Conservation (phyloP, 2,888 invertebrate genomes). For the Caprella mutica region DNA sequence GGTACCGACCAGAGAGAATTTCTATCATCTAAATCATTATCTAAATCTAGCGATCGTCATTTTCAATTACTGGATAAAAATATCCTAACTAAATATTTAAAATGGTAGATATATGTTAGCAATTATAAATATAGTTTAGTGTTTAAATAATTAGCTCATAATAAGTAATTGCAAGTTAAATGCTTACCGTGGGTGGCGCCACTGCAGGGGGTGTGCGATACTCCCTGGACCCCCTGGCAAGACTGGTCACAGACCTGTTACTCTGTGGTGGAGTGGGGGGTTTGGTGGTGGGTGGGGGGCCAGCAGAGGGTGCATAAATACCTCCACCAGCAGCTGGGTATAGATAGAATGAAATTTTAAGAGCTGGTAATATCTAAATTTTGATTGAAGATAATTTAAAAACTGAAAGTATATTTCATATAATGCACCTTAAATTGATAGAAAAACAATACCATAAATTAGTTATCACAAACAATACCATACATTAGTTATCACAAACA, state of each 20-base stretch:
- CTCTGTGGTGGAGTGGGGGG: constrained; percentile 89
- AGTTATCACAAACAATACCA: no score
- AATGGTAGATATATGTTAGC: not conserved
- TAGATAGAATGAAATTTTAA: no score
- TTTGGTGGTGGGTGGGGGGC: constrained; percentile 84
- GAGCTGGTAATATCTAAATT: no score
- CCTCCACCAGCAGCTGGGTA: not conserved
- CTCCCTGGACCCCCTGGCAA: constrained; percentile 54
- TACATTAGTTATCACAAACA: no score
- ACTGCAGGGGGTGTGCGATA: constrained; percentile 93
- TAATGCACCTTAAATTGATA: no score
- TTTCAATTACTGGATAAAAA: not conserved
- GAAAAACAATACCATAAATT: no score
- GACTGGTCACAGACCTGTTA: constrained; percentile 47
- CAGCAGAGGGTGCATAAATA: constrained; percentile 43
- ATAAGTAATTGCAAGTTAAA: not conserved
- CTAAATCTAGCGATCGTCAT: not conserved
- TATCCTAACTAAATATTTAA: not conserved
- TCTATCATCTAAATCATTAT: not conserved
- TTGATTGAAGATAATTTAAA: no score
- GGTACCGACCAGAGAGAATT: no score
- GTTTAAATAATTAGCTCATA: not conserved
- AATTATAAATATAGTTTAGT: not conserved
- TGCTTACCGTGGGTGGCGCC: constrained; percentile 73
- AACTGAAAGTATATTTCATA: no score